A percentile compares a stretch with the other conserved stretches of the same genome.
phyloP scores from a whole-genome alignment of 2,797 vertebrate species.

The Delichon dasypus region DNA sequence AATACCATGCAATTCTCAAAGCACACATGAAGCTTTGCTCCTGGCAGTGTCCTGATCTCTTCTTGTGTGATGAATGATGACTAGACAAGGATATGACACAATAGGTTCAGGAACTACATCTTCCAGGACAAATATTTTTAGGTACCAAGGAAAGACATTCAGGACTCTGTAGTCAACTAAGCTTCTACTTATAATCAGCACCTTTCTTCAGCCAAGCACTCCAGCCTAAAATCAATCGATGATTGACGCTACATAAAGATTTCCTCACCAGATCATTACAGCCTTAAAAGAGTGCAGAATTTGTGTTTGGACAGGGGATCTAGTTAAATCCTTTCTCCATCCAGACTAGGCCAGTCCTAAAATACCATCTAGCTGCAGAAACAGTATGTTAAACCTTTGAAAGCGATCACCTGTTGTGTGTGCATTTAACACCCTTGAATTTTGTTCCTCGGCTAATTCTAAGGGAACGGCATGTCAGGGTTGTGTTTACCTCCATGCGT shows the following conservation, averaged over 20 bases:
- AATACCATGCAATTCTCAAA: background rate
- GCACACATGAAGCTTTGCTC: background rate
- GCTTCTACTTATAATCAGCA: background rate
- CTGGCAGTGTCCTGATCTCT: background rate
- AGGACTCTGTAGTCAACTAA: background rate
- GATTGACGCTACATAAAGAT: background rate
- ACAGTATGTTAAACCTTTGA: background rate
- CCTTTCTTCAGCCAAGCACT: background rate
- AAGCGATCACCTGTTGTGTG: background rate
- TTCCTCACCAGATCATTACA: background rate
- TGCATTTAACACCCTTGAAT: background rate
- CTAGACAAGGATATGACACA: background rate
- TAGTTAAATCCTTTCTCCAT: background rate
- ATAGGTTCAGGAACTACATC: background rate
- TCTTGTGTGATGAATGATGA: background rate
- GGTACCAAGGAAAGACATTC: background rate
- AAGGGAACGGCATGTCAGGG: background rate
- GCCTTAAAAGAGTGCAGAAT: background rate
- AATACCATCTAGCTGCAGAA: background rate
- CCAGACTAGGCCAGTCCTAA: background rate
- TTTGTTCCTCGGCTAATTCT: background rate
- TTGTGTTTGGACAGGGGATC: background rate
- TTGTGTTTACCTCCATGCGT: background rate
- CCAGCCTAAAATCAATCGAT: background rate
- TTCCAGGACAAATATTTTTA: conserved; percentile 26